Conservation (phyloP, 2,113 vertebrate genomes). For the Zosterops lateralis region DNA sequence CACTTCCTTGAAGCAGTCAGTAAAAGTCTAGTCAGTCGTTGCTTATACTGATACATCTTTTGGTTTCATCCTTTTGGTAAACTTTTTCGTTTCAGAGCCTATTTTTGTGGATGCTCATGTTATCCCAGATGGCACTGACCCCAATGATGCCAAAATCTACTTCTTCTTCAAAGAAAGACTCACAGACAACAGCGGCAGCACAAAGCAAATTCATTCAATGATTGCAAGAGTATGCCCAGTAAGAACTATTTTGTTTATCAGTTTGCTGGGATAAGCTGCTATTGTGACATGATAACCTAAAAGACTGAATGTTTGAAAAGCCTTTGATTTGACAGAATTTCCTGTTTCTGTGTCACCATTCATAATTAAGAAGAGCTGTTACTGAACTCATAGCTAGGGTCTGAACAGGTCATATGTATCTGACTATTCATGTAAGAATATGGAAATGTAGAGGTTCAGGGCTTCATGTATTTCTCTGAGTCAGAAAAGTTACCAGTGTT, state of each 20-base stretch:
- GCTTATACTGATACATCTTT: neutral
- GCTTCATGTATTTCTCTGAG: neutral
- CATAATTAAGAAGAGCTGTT: neutral
- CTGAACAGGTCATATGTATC: neutral
- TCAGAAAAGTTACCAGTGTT: neutral
- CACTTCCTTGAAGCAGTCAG: neutral
- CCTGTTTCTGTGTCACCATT: neutral
- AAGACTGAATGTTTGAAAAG: neutral
- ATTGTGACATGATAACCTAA: neutral
- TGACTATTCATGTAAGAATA: neutral
- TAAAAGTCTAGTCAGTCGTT: neutral
- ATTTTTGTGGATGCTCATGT: conserved; percentile 93
- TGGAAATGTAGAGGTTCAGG: neutral
- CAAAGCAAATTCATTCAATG: conserved; percentile 95
- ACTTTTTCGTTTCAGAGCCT: conserved; percentile 80
- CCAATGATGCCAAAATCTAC: conserved; percentile 93
- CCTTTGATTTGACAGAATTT: neutral
- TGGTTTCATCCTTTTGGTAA: neutral
- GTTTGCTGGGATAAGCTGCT: neutral
- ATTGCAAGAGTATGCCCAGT: conserved; percentile 96
- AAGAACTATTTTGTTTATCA: conserved; percentile 60
- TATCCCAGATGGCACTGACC: conserved; percentile 93
- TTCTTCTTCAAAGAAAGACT: conserved; percentile 95
- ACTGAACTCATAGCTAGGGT: neutral
- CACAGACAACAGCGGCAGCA: conserved; percentile 89